Base-by-base conservation (phyloP, 2,113 vertebrate species). In the Burhinus bistriatus region DNA sequence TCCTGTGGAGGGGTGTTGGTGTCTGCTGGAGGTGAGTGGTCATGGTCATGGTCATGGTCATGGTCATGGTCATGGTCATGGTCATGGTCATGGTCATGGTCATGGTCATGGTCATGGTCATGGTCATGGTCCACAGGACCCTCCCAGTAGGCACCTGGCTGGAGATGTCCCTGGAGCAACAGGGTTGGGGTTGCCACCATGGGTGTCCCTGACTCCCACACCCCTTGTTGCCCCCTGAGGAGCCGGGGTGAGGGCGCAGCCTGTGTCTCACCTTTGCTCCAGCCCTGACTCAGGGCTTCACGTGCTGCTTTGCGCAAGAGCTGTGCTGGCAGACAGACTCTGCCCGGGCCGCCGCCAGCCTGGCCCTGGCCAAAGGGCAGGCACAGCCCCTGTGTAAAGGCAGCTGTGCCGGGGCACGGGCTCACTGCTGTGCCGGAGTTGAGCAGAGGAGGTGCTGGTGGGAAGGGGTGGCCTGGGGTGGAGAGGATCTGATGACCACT, bases 151-250 rank as follows among this genome's bases (percentile, higher is more conserved):
- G 6, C 6, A 49, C 17, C 12, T 15, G 16, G 36, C 30, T 61
- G 49, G 38, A 36, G 7, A 3, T 5, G 0, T 0, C 25, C 26
- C 14, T 15, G 14, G 8, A 30, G 36, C 13, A 12, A 2, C 15
- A 51, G 58, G 9, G 16, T 0, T 13, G 3, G 7, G 12, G 9
- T 1, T 11, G 17, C 25, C 42, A 12, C 13, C 4, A 0, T 2
- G 36, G 54, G 17, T 30, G 9, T 40, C 18, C 18, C 29, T 9
- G 29, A 0, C 10, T 36, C 54, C 65, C 47, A 6, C 3, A 49
- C 7, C 4, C 21, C 9, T 1, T 1, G 1, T 0, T 21, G 32
- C 2, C 29, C 29, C 14, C 7, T 12, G 0, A 14, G 44, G 18
- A 34, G 15, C 12, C 0, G 0, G 54, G 34, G 29, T 1, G 3